Conservation (phyloP, 92 coral and sea anemone genomes). For the Siderastrea siderea region DNA sequence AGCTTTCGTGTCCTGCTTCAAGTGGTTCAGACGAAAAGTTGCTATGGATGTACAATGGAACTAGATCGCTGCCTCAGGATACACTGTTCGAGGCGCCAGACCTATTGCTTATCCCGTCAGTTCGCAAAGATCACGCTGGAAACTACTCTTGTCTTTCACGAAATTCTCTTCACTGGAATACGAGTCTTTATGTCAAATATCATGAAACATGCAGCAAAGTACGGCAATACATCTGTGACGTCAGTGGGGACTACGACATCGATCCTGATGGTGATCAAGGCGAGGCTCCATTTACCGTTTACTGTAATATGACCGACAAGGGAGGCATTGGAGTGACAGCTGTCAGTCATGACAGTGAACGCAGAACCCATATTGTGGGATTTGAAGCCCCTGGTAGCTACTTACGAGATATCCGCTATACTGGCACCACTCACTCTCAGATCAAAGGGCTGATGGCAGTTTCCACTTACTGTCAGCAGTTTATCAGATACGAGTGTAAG, state of each 20-base stretch:
- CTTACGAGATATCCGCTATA: too few relatives aligned
- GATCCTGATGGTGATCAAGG: background rate
- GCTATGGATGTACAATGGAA: conserved; percentile 1
- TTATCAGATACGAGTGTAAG: background rate
- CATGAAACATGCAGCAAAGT: conserved; percentile 10
- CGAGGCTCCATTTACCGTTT: too few relatives aligned
- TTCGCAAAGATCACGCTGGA: background rate
- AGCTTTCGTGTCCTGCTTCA: background rate
- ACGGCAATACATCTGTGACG: background rate
- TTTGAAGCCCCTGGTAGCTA: too few relatives aligned
- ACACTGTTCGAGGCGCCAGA: background rate
- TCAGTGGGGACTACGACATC: background rate
- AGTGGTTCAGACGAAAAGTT: background rate
- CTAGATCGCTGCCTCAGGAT: background rate
- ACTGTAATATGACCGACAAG: too few relatives aligned
- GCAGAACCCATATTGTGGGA: too few relatives aligned
- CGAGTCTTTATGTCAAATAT: background rate
- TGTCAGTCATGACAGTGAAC: too few relatives aligned
- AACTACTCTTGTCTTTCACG: background rate
- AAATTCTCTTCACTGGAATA: background rate
- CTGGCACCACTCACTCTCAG: too few relatives aligned
- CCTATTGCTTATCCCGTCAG: background rate
- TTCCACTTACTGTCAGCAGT: background rate
- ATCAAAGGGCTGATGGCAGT: background rate
- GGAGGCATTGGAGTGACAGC: too few relatives aligned